Base-by-base conservation (phyloP, 2,113 vertebrate species). In the Aspiorhynchus laticeps region DNA sequence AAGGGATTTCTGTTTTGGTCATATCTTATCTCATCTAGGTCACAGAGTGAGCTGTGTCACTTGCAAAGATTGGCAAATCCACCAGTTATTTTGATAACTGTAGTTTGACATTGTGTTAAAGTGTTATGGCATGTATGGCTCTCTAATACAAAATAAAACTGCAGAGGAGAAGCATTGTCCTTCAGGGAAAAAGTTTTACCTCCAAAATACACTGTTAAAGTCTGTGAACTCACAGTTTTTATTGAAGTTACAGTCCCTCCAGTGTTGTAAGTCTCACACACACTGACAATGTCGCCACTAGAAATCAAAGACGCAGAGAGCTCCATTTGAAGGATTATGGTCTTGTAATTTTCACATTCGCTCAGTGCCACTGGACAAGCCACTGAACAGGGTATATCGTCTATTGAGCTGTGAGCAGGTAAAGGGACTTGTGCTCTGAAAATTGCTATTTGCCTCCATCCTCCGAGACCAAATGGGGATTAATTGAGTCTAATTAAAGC, bases 401-500 rank as follows among this genome's bases (percentile, higher is more conserved):
- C 48, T 15, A 36, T 24, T 69, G 63, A 69, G 69, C 19, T 63
- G 4, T 51, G 80, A 51, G 24, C 82, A 84, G 74, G 77, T 77
- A 76, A 67, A 59, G 33, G 46, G 21, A 8, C 26, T 63, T 15
- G 15, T 26, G 36, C 79, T 75, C 59, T 65, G 38, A 46, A 85
- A 85, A 85, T 11, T 33, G 75, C 59, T 14, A 61, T 46, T 77
- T 77, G 53, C 75, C 31, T 79, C 59, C 26, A 28, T 79, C 65
- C 80, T 67, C 63, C 4, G 26, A 51, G 80, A 71, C 80, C 80
- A 75, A 74, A 87, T 76, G 48, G 76, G 76, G 33, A 78, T 76
- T 75, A 86, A 79, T 86, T 79, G 74, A 63, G 56, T 73, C 80
- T 88, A 53, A 86, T 88, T 86, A 84, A 61, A 36, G 46, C 59